These are phyloP conservation scores for Arremon brunneinucha DNA, from an alignment of 2,797 vertebrate species.

Conservation along the genomic window DNA sequence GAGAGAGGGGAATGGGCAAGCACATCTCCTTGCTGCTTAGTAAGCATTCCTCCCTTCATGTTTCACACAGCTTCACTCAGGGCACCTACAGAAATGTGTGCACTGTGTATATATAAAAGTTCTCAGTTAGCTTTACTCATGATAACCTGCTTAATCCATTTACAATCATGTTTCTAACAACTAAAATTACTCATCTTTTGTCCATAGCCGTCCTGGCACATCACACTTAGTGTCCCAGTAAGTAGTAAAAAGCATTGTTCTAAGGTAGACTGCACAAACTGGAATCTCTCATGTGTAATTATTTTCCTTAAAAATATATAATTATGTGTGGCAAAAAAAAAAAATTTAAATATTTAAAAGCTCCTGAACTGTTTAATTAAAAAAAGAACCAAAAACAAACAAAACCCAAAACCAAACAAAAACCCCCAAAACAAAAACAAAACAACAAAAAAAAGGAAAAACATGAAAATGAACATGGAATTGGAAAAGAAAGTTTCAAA, in stretches of 20 bases:
- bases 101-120: background rate
- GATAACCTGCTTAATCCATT: background rate
- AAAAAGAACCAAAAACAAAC: background rate
- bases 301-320: background rate
- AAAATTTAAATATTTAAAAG: background rate
- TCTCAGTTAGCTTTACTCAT: background rate
- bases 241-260: background rate
- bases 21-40: background rate
- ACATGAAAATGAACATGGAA: background rate
- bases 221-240: background rate
- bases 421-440: background rate
- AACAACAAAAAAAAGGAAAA: rapidly evolving
- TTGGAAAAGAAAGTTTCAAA: background rate
- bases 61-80: background rate
- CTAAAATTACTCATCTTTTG: background rate
- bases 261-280: background rate
- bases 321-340: background rate
- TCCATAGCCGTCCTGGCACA: background rate
- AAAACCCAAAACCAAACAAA: background rate
- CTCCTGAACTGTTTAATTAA: background rate
- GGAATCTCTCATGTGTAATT: background rate
- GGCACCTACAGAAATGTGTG: background rate
- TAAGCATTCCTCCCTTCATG: background rate
- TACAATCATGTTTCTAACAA: background rate
- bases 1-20: background rate